Base-by-base conservation (phyloP, 2,797 vertebrate genomes). In the Helarctos malayanus region DNA sequence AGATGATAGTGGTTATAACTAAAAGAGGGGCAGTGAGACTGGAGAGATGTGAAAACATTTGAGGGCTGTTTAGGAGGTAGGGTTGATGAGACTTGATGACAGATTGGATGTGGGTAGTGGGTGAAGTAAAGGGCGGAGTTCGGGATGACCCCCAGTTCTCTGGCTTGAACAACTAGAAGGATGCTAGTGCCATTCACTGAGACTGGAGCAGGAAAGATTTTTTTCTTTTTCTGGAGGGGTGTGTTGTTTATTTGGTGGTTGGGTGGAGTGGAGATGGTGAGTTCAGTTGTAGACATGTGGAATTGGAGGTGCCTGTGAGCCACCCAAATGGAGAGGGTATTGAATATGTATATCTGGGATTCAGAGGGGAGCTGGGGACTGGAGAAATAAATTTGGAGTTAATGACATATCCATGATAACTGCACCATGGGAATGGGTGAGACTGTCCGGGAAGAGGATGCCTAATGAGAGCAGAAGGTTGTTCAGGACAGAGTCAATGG, bases 151-250 rank as follows among this genome's bases (percentile, higher is more conserved):
- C 4, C 13, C 15, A 18, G 52, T 89, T 93, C 92, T 89, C 69
- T 95, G 47, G 6, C 19, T 95, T 89, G 14, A 92, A 94, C 19
- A 68, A 52, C 21, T 87, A 82, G 52, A 89, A 83, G 54, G 45
- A 65, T 91, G 61, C 19, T 65, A 93, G 21, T 57, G 23, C 15
- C 23, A 54, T 94, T 93, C 29, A 87, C n/a, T 91, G 88, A 91
- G 75, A 93, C 23, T 82, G 56, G 15, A 35, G 13, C 16, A 83
- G 61, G 61, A 54, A 57, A 83, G 10, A 25, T 11, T 45, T 16
- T 63, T 57, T 80, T 21, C 13, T 3, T 84, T 76, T 83, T 59
- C 76, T 80, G 11, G 25, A 95, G 23, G 23, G 10, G 3, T 76
- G 19, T 86, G 10, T 16, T 85, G 21, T 76, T 95, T 65, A 93